Base-by-base conservation (phyloP, 2,888 invertebrate species). In the Resseliella maxima region DNA sequence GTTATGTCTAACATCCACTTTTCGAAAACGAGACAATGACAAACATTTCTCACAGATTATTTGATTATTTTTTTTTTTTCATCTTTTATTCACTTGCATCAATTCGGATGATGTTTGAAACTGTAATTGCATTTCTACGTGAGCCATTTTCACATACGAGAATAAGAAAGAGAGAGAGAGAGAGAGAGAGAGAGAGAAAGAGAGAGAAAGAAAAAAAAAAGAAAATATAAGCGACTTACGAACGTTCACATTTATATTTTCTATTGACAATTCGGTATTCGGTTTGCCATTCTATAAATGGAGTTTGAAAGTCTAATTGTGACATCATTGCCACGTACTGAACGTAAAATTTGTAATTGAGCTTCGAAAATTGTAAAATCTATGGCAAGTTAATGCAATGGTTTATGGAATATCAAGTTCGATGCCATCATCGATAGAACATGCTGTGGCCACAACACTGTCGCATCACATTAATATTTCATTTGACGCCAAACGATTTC, bases 401-500 rank as follows among this genome's bases (percentile, higher is more conserved):
- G 59, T 59, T 59, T 59, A 59, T 59, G 24, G n/a, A n/a, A n/a
- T n/a, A n/a, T n/a, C 59, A 24, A 10, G 59, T 59, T n/a, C 59
- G 59, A 35, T 31, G 31, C 31, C 27, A 31, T 8, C 15, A n/a
- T 27, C 31, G 18, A 27, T 21, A 31, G 27, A 50, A 21, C 31
- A 5, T 27, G 15, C 15, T 72, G 72, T 72, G 35, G 72, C 72
- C 72, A 31, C 31, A 72, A 72, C 1, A 72, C 27, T 72, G 72
- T 72, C 72, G 35, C 35, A 31, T 72, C 18, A 15, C 72, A 72
- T 72, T 27, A 72, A 31, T 35, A 59, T 59, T 59, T 27, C 59
- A 27, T 27, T 59, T 59, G 72, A 72, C n/a, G 72, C 72, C 31
- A 72, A 72, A 72, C 35, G 31, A 35, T 72, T 72, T 35, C 72